These are phyloP conservation scores for Adelosebastes latens DNA, from an alignment of 2,797 vertebrate species.

Conservation along the genomic window DNA sequence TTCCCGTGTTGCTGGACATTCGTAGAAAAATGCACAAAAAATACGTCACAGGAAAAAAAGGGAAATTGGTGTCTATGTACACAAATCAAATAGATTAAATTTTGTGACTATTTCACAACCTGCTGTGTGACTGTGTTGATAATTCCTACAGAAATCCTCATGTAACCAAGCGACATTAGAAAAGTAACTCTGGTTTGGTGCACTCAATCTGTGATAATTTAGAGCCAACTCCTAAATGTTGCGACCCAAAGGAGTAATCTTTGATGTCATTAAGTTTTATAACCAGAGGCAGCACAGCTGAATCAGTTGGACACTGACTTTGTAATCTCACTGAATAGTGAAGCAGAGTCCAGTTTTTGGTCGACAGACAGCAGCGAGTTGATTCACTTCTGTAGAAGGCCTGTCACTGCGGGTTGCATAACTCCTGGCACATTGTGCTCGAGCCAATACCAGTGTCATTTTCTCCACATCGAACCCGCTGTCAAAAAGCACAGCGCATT, in stretches of 20 bases:
- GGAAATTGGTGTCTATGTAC: too few relatives aligned
- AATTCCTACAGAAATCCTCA: not conserved
- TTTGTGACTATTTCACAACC: fast-evolving
- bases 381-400: not conserved
- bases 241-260: not conserved
- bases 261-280: not conserved
- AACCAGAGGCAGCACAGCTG: not conserved
- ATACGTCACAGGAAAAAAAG: too few relatives aligned
- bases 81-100: too few relatives aligned
- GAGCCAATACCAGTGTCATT: not conserved
- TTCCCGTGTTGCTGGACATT: too few relatives aligned
- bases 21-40: too few relatives aligned
- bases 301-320: not conserved
- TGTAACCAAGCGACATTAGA: not conserved
- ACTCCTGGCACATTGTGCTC: not conserved
- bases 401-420: not conserved
- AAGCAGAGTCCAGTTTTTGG: not conserved
- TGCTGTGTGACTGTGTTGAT: too few relatives aligned
- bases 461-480: not conserved
- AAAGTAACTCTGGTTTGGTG: not conserved
- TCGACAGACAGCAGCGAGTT: not conserved
- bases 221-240: not conserved
- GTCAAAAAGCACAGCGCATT: not conserved
- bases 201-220: not conserved
- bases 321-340: not conserved